phyloP scores from a whole-genome alignment of 2,113 vertebrate genomes.

The Mungos mungo region DNA sequence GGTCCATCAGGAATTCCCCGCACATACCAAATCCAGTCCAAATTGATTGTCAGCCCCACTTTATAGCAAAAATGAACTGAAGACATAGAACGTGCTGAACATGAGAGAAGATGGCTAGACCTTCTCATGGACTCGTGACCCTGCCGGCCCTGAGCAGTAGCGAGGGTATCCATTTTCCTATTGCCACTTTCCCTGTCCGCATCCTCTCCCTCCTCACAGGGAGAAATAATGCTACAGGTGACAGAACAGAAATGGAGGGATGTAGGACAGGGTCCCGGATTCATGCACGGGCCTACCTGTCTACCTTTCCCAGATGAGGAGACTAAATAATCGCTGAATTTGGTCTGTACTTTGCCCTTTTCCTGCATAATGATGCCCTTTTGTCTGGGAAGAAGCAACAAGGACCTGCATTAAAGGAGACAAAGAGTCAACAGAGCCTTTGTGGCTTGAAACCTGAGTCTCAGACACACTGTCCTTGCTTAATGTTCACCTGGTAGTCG shows the following conservation, averaged over 20 bases:
- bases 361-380: conserved; percentile 41
- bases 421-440: conserved; percentile 58
- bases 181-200: background rate
- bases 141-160: background rate
- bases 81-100: background rate
- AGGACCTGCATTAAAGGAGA: conserved; percentile 41
- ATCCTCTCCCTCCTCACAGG: background rate
- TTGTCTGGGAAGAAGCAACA: conserved; percentile 50
- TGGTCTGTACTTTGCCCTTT: background rate
- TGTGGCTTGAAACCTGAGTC: conserved; percentile 49
- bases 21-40: background rate
- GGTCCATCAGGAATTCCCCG: background rate
- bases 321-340: background rate
- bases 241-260: background rate
- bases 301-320: background rate
- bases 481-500: conserved; percentile 40
- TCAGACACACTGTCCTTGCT: conserved; percentile 61
- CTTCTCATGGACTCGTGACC: background rate
- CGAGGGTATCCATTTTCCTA: background rate
- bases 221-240: background rate
- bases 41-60: background rate
- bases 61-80: background rate
- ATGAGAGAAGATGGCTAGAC: background rate
- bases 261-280: rapidly evolving
- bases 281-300: background rate